These are phyloP conservation scores for Camelus bactrianus DNA, from an alignment of 2,113 vertebrate species.

Conservation along the genomic window DNA sequence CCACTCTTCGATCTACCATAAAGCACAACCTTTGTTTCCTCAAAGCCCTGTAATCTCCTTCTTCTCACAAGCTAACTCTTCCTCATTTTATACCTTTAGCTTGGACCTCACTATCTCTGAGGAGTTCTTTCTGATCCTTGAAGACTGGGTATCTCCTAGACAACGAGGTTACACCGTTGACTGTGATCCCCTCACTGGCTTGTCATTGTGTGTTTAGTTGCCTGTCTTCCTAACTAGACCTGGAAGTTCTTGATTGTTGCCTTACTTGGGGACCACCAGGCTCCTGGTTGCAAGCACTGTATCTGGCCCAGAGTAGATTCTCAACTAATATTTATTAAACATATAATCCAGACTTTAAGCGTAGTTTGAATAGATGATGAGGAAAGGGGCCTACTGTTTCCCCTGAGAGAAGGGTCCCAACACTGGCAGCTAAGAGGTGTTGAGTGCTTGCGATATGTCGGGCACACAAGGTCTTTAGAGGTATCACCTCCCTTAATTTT, in stretches of 20 bases:
- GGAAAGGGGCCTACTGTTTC: not conserved
- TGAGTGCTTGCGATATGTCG: not conserved
- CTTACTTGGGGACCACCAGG: not conserved
- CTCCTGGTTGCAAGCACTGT: not conserved
- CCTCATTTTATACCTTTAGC: not conserved
- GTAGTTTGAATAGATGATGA: not conserved
- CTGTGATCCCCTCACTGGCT: not conserved
- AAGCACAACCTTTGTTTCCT: not conserved
- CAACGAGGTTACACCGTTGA: not conserved
- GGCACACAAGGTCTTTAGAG: not conserved
- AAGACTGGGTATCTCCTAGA: not conserved
- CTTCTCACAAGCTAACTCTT: not conserved
- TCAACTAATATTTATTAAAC: not conserved
- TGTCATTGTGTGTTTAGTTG: not conserved
- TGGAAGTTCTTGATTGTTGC: not conserved
- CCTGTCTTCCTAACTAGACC: not conserved
- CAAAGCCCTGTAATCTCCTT: not conserved
- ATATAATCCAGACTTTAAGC: not conserved
- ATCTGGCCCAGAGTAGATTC: not conserved
- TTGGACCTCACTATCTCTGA: not conserved
- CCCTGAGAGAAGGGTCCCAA: not conserved
- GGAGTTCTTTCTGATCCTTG: not conserved
- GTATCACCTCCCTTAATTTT: not conserved
- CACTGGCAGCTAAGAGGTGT: not conserved
- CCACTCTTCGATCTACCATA: accelerated